phyloP scores from a whole-genome alignment of 2,888 invertebrate species.

The Callimorpha dominula region DNA sequence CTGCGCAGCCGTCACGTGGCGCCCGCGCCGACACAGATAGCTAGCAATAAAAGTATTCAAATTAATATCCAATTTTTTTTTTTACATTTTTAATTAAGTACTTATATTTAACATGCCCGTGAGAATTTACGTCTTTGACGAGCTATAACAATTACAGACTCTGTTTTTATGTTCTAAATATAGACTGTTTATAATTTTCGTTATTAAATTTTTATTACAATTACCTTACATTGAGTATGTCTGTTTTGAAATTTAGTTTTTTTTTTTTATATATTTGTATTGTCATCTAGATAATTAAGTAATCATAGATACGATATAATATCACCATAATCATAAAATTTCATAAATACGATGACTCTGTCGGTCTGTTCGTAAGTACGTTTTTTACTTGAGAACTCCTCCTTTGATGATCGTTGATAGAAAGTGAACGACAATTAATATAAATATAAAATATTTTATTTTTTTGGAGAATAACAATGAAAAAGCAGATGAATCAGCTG shows the following conservation, averaged over 20 bases:
- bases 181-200: constrained; percentile 37
- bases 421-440: background rate
- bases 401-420: background rate
- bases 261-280: background rate
- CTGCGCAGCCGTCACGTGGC: constrained; percentile 31
- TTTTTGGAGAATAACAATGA: background rate
- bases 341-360: background rate
- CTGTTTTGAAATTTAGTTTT: too few relatives aligned
- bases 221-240: background rate
- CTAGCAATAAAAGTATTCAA: constrained; percentile 56
- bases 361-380: background rate
- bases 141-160: constrained; percentile 67
- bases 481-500: too few relatives aligned
- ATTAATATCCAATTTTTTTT: constrained; percentile 64
- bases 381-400: background rate
- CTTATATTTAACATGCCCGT: constrained; percentile 64
- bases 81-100: constrained; percentile 63
- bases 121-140: constrained; percentile 61
- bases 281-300: background rate
- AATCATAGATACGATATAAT: too few relatives aligned
- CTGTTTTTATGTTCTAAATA: constrained; percentile 43
- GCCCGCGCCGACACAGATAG: constrained; percentile 30
- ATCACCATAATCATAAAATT: too few relatives aligned
- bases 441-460: too few relatives aligned
- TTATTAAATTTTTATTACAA: constrained; percentile 43